phyloP scores from a whole-genome alignment of 2,888 invertebrate species.

The Halictus ligatus region DNA sequence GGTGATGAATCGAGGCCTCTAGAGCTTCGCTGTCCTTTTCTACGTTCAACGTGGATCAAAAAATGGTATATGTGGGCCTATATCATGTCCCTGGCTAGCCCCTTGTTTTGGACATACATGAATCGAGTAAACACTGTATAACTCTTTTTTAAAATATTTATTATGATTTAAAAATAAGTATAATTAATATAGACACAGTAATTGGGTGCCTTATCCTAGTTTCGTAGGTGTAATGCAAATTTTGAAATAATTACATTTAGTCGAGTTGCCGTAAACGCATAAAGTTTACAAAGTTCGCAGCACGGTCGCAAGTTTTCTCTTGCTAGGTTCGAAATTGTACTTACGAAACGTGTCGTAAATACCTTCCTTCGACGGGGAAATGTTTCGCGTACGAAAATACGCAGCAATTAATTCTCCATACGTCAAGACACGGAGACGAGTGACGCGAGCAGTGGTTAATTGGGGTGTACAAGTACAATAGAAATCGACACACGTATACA shows the following conservation, averaged over 20 bases:
- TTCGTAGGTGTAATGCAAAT: neutral
- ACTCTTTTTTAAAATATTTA: too few species aligned
- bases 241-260: neutral
- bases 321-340: too few species aligned
- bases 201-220: too few species aligned
- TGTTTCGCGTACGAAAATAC: constrained; percentile 30
- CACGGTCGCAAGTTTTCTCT: neutral
- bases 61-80: too few species aligned
- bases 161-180: too few species aligned
- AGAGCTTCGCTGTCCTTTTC: too few species aligned
- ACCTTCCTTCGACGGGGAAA: neutral
- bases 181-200: too few species aligned
- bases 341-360: neutral
- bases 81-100: too few species aligned
- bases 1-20: too few species aligned
- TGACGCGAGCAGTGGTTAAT: constrained; percentile 44
- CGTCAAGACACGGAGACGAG: constrained; percentile 17
- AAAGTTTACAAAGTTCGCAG: neutral
- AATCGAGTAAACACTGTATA: too few species aligned
- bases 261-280: neutral
- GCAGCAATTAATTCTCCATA: constrained; percentile 30
- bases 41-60: too few species aligned
- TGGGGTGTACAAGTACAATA: constrained; percentile 24
- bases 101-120: too few species aligned
- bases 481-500: constrained; percentile 28